Evolutionary conservation across 53 echinoderm and acorn worm species (phyloP), one percentile per base, ranked within the genome.

Genomic region (Luidia sarsii): DNA sequence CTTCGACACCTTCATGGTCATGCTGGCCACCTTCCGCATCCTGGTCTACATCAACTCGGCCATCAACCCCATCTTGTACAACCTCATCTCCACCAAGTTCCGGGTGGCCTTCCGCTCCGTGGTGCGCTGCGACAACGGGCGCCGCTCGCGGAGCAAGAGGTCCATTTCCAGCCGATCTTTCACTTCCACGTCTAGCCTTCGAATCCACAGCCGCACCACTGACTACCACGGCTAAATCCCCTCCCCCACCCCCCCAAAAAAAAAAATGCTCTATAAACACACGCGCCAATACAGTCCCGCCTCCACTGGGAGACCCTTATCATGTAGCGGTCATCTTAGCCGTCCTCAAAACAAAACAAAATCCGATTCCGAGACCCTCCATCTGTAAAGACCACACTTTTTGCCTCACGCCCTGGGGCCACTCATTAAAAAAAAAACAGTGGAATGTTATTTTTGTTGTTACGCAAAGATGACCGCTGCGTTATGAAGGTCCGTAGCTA

Each of bases 41-140:
- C 74, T 94, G 32, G 85, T 94, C 15, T 94, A 94, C 61, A 80
- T 94, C 20, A 94, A 94, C 85, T 90, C 94, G 30, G 85, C 94
- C 70, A 90, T 94, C 48, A 94, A 94, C 64, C 94, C 94, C 10
- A 74, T 94, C 34, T 75, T 94, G 38, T 94, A 94, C 55, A 94
- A 94, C 70, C 85, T 90, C 55, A 94, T 94, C 57, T 94, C 94
- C 5, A 87, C 65, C 45, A 94, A 94, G 82, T 94, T 94, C 75
- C 64, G 94, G 24, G 83, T 65, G 37, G 90, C 94, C 15, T 94
- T 94, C 61, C 86, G 82, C 52, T 83, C 90, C 5, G 90, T 90
- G 35, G 65, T 92, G 30, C 37, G 74, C 27, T 92, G 92, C 62
- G 70, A 70, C 48, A 67, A 37, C 71, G 77, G 60, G 7, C 24